Evolutionary conservation across 1,140 invertebrate genomes (phyloP).

Genomic region (Aphelenchoides fujianensis): DNA sequence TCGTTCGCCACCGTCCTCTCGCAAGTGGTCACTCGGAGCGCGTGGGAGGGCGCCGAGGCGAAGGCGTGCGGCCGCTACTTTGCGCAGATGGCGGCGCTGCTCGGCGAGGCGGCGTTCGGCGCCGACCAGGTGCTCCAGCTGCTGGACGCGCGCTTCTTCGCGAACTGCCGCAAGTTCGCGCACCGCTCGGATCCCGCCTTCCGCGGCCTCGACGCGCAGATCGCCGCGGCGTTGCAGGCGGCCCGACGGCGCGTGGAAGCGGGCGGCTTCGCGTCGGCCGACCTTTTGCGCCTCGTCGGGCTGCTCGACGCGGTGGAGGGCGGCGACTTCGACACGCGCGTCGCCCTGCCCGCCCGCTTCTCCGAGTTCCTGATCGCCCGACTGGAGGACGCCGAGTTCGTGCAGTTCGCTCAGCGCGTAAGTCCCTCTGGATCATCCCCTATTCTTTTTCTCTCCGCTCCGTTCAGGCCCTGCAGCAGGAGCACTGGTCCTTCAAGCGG

Average conservation of each 20-base stretch:
- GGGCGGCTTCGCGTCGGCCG: background rate
- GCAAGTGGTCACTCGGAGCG: background rate
- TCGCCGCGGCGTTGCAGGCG: background rate
- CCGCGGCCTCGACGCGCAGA: background rate
- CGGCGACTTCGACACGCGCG: slow-evolving; percentile 11
- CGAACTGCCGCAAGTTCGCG: background rate
- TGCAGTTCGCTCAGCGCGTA: background rate
- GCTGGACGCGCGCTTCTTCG: background rate
- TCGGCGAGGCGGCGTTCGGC: background rate
- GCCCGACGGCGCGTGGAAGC: background rate
- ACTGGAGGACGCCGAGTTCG: background rate
- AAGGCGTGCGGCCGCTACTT: slow-evolving; percentile 4
- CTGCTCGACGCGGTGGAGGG: slow-evolving; percentile 5
- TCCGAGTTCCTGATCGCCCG: slow-evolving; percentile 2
- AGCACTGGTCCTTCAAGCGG: background rate
- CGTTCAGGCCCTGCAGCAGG: slow-evolving; percentile 1
- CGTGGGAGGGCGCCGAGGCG: background rate
- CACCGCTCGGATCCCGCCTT: slow-evolving; percentile 6
- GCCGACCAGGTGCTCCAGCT: slow-evolving; percentile 5
- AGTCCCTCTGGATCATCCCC: no score
- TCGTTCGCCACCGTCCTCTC: background rate
- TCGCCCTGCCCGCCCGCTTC: background rate
- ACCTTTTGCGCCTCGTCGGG: background rate
- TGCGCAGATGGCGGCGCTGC: background rate
- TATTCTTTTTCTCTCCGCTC: background rate